Base-by-base conservation (phyloP, 1,140 invertebrate genomes). In the Papilio polyxenes region DNA sequence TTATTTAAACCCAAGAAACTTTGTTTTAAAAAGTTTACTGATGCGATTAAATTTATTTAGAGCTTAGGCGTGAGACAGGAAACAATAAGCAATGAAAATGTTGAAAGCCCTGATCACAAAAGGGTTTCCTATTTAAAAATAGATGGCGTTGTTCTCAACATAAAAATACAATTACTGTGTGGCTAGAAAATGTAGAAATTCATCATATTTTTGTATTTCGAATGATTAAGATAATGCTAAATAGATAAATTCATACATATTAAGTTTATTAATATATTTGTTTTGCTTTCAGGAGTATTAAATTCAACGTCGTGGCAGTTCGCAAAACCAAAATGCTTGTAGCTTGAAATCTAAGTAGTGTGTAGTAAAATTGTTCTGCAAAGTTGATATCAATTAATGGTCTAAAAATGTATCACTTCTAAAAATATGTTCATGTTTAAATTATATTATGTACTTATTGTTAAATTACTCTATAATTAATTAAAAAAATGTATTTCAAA, bases 111-210 rank as follows among this genome's bases (percentile, higher is more conserved):
- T 59, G 2, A 9, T 59, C n/a, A 20, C n/a, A 17, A 56, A 59
- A 9, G n/a, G n/a, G 6, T 51, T 51, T 51, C 10, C 56, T 8
- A 59, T 20, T 59, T 8, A 9, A 20, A 20, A 8, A 17, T 59
- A 59, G 56, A 59, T 59, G 56, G 56, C 56, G 56, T 20, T 59
- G 56, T 59, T 59, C n/a, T 59, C 15, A 56, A n/a, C n/a, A n/a
- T n/a, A 59, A 56, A 59, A 8, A 59, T 59, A 8, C 56, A 59
- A n/a, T 59, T n/a, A 59, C 6, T n/a, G 0, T 13, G 7, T 59
- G 56, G 2, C 7, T 11, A 51, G 7, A 13, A 51, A 11, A 51
- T 59, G 56, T 59, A 59, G 56, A 8, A 59, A 20, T 59, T 56
- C 17, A 56, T 11, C n/a, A 1, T 15, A 1, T 53, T 53, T 15